Conservation (phyloP, 2,888 invertebrate genomes). For the Timema podura region DNA sequence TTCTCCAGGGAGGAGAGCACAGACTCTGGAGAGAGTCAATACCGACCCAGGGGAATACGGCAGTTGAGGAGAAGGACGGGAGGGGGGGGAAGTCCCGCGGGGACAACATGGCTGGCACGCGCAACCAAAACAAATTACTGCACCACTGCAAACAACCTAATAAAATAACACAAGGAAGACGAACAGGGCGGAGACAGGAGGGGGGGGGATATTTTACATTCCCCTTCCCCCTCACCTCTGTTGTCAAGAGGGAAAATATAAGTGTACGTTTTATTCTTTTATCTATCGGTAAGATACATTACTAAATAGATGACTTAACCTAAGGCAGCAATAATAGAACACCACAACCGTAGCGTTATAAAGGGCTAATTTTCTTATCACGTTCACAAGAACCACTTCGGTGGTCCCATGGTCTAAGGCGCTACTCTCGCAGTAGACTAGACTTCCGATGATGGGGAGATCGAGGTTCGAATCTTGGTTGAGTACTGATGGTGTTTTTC, state of each 20-base stretch:
- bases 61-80: constrained; percentile 24
- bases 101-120: constrained; percentile 32
- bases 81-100: constrained; percentile 23
- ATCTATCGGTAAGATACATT: no score
- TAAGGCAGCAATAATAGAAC: no score
- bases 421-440: no score
- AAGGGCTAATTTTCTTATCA: no score
- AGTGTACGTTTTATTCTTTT: neutral
- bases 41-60: constrained; percentile 47
- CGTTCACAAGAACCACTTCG: no score
- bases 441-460: no score
- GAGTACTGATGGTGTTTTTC: no score
- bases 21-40: constrained; percentile 39
- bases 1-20: constrained; percentile 25
- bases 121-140: constrained; percentile 31
- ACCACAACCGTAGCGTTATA: no score
- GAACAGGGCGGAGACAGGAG: neutral
- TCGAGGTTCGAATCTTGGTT: no score
- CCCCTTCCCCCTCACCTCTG: no score
- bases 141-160: constrained; percentile 26
- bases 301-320: no score
- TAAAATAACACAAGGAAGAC: constrained; percentile 25
- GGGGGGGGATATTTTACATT: neutral
- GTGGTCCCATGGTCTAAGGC: no score
- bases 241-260: neutral